A percentile compares a stretch with the other conserved stretches of the same genome.
phyloP scores from a whole-genome alignment of 92 coral and sea anemone species.

The Epizoanthus ramosus region DNA sequence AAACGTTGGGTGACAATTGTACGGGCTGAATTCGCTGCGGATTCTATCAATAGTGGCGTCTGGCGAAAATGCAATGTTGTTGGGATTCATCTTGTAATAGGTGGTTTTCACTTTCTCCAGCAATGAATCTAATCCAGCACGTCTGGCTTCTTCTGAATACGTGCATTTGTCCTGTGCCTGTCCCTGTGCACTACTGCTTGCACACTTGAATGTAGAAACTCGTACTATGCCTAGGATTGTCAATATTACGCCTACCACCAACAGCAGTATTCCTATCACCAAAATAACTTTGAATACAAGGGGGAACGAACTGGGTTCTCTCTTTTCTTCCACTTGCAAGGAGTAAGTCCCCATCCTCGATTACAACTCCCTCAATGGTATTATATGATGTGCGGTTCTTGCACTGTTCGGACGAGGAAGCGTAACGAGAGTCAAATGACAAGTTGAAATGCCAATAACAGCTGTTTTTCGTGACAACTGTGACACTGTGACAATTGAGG shows the following conservation, averaged over 20 bases:
- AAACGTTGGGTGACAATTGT: slow-evolving; percentile 86
- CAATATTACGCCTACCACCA: slow-evolving; percentile 70
- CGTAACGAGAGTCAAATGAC: too few relatives aligned
- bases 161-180: slow-evolving; percentile 17
- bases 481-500: too few relatives aligned
- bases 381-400: too few relatives aligned
- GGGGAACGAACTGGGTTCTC: slow-evolving; percentile 12
- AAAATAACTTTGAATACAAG: slow-evolving; percentile 44
- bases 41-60: slow-evolving; percentile 60
- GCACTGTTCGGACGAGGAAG: too few relatives aligned
- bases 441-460: too few relatives aligned
- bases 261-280: slow-evolving; percentile 51
- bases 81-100: slow-evolving; percentile 80
- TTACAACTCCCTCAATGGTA: too few relatives aligned
- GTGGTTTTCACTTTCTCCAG: slow-evolving; percentile 70
- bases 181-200: slow-evolving; percentile 23
- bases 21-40: slow-evolving; percentile 78
- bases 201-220: background rate
- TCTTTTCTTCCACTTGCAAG: slow-evolving; percentile 9
- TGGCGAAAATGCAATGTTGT: slow-evolving; percentile 70
- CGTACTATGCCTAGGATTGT: slow-evolving; percentile 60
- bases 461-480: too few relatives aligned
- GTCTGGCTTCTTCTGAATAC: slow-evolving; percentile 75
- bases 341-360: slow-evolving; percentile 13
- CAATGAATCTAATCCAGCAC: slow-evolving; percentile 66